These are phyloP conservation scores for Eupithecia subfuscata DNA, from an alignment of 2,888 invertebrate genomes.

Conservation along the genomic window DNA sequence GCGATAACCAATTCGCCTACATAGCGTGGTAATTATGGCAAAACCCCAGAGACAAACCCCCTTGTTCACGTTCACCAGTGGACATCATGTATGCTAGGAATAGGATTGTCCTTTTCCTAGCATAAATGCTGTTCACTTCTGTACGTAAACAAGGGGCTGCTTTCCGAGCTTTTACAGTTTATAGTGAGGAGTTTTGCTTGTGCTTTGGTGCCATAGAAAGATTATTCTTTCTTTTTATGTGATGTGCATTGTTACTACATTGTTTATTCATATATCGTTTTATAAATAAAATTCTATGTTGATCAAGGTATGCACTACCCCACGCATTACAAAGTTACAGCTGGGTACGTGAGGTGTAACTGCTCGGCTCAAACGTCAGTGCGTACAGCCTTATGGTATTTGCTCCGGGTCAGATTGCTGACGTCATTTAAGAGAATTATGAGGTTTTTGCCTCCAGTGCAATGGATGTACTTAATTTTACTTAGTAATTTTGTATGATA, in stretches of 20 bases:
- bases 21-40: background rate
- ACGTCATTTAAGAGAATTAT: slow-evolving; percentile 33
- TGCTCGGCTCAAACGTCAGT: background rate
- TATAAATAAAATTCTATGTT: background rate
- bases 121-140: too few species aligned
- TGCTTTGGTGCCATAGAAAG: background rate
- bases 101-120: too few species aligned
- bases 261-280: background rate
- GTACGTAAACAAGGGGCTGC: background rate
- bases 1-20: background rate
- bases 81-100: background rate
- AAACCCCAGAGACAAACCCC: too few species aligned
- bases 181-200: background rate
- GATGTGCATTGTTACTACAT: background rate
- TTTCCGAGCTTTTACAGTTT: background rate
- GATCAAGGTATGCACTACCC: background rate
- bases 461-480: background rate
- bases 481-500: background rate
- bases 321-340: background rate
- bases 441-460: slow-evolving; percentile 2
- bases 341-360: background rate
- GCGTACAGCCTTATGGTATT: background rate
- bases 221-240: background rate
- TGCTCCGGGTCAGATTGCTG: slow-evolving; percentile 42
- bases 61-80: background rate